Percentiles rank a stretch among this genome's conserved stretches.
Evolutionary conservation across 2,113 vertebrate genomes (phyloP).

Genomic region (Siniperca chuatsi): DNA sequence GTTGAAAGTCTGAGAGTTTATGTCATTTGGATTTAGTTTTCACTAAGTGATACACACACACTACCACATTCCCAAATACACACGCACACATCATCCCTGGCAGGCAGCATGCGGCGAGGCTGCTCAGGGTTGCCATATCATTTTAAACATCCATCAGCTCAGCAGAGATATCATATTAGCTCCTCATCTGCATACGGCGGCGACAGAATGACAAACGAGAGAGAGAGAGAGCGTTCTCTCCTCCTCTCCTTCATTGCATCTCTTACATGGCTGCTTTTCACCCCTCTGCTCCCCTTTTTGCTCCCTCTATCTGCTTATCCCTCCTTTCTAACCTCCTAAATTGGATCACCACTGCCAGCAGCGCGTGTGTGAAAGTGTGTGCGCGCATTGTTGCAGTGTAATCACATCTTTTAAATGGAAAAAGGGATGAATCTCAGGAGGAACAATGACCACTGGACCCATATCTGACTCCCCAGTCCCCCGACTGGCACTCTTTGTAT

Average conservation of each 20-base stretch:
- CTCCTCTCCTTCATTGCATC: slow-evolving; percentile 27
- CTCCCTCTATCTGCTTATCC: slow-evolving; percentile 70
- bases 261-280: slow-evolving; percentile 54
- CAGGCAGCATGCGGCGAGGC: slow-evolving; percentile 64
- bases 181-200: slow-evolving; percentile 81
- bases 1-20: slow-evolving; percentile 1
- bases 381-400: slow-evolving; percentile 61
- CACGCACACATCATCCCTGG: slow-evolving; percentile 48
- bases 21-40: slow-evolving; percentile 32
- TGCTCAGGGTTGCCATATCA: slow-evolving; percentile 75
- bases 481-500: slow-evolving; percentile 43
- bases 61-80: slow-evolving; percentile 11
- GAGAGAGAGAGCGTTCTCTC: slow-evolving; percentile 28
- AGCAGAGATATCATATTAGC: slow-evolving; percentile 82
- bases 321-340: slow-evolving; percentile 71
- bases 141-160: slow-evolving; percentile 82
- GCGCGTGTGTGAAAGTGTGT: slow-evolving; percentile 51
- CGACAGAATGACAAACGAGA: slow-evolving; percentile 82
- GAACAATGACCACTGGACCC: slow-evolving; percentile 69
- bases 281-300: slow-evolving; percentile 37
- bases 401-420: slow-evolving; percentile 80
- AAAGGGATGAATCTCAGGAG: slow-evolving; percentile 71
- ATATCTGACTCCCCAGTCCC: slow-evolving; percentile 48
- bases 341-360: slow-evolving; percentile 66
- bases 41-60: slow-evolving; percentile 10